These are phyloP conservation scores for Drosophila koepferae DNA, from an alignment of 2,888 invertebrate genomes.

Conservation along the genomic window DNA sequence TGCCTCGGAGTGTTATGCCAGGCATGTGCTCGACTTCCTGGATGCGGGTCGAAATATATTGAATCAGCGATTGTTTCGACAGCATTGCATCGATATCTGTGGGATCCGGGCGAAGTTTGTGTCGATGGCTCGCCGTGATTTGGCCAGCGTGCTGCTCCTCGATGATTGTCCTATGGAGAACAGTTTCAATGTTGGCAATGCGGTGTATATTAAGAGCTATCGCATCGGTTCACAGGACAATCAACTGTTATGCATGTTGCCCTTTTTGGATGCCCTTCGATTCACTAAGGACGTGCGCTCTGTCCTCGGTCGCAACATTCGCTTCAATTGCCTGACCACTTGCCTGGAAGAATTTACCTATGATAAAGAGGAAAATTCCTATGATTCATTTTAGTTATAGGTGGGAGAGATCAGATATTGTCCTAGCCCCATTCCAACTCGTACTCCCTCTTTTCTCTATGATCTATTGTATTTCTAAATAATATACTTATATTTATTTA, in stretches of 20 bases:
- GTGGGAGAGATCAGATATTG: background rate
- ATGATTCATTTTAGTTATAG: background rate
- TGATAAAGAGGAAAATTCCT: background rate
- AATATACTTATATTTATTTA: background rate
- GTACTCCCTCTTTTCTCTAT: background rate
- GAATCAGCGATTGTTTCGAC: conserved; percentile 33
- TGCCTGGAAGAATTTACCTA: background rate
- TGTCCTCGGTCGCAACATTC: conserved; percentile 26
- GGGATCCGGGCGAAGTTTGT: conserved; percentile 37
- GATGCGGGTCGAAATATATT: conserved; percentile 44
- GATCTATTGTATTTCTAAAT: background rate
- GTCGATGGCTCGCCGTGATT: conserved; percentile 10
- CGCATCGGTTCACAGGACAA: conserved; percentile 16
- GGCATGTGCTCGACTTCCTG: conserved; percentile 37
- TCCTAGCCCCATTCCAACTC: background rate
- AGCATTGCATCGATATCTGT: conserved; percentile 39
- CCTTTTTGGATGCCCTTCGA: conserved; percentile 53
- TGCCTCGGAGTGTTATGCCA: conserved; percentile 32
- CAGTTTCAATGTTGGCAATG: conserved; percentile 46
- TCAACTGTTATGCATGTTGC: conserved; percentile 39
- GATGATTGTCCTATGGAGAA: conserved; percentile 45
- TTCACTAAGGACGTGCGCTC: conserved; percentile 58
- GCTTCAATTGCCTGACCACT: background rate
- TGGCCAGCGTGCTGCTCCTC: conserved; percentile 40
- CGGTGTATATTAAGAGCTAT: conserved; percentile 40